Conservation (phyloP, 2,888 invertebrate genomes). For the Monopis laevigella region DNA sequence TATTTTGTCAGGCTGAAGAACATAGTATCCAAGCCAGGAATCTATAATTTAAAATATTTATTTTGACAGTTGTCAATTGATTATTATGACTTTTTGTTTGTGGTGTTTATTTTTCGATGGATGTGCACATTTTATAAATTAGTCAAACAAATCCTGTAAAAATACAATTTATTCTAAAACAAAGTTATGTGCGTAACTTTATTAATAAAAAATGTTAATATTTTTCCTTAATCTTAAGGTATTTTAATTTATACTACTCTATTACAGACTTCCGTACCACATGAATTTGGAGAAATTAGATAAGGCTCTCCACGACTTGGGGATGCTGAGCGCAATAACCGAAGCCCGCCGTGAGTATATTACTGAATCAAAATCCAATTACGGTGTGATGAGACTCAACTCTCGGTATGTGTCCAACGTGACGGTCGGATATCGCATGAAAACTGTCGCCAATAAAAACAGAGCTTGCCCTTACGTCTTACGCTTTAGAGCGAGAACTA, state of each 20-base stretch:
- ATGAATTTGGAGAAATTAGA: conserved; percentile 66
- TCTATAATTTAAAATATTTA: too few species aligned
- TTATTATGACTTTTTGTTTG: conserved; percentile 60
- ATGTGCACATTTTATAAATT: conserved; percentile 37
- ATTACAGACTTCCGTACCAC: too few species aligned
- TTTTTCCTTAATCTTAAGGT: too few species aligned
- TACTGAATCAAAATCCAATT: conserved; percentile 55
- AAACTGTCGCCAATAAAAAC: conserved; percentile 59
- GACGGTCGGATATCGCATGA: conserved; percentile 69
- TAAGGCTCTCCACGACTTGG: conserved; percentile 67
- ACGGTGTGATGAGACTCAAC: conserved; percentile 64
- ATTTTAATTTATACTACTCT: conserved; percentile 22
- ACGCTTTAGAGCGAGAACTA: conserved; percentile 67
- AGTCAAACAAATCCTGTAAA: too few species aligned
- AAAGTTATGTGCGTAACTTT: too few species aligned
- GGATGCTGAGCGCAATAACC: conserved; percentile 69
- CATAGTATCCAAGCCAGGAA: too few species aligned
- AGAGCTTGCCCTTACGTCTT: conserved; percentile 69
- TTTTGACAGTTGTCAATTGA: conserved; percentile 13
- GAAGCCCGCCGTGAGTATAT: conserved; percentile 67
- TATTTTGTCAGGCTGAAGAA: too few species aligned
- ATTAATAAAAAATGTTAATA: too few species aligned
- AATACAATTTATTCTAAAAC: too few species aligned
- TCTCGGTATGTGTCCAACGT: conserved; percentile 71
- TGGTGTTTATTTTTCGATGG: conserved; percentile 56